Evolutionary conservation across 2,113 vertebrate genomes (phyloP).

Genomic region (Amphiprion percula): DNA sequence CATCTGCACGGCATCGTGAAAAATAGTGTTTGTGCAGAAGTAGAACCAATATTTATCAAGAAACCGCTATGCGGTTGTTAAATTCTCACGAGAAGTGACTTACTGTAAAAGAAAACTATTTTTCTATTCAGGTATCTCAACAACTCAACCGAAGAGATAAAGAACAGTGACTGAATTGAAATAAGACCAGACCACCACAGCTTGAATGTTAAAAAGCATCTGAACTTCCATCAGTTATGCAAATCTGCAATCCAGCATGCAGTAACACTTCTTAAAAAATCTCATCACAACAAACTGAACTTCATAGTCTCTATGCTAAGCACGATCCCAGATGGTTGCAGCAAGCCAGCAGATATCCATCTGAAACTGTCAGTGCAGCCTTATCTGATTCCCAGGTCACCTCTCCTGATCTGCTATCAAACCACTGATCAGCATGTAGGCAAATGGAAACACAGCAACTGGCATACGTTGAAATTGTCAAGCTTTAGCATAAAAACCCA

Average conservation of each 20-base stretch:
- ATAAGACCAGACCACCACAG: neutral
- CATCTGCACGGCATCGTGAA: constrained; percentile 71
- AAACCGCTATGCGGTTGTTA: constrained; percentile 25
- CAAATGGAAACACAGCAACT: constrained; percentile 35
- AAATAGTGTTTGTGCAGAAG: constrained; percentile 47
- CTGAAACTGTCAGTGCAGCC: constrained; percentile 56
- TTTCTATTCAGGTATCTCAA: neutral
- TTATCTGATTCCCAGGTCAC: constrained; percentile 64
- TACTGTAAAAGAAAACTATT: constrained; percentile 1
- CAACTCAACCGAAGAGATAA: neutral
- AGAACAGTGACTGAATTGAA: constrained; percentile 9
- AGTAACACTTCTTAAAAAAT: constrained; percentile 1
- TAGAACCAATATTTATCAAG: constrained; percentile 56
- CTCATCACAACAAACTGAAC: constrained; percentile 1
- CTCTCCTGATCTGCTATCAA: constrained; percentile 57
- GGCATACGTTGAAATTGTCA: constrained; percentile 5
- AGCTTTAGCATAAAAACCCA: constrained; percentile 13
- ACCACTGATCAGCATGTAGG: constrained; percentile 43
- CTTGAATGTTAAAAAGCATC: neutral
- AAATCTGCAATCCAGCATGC: constrained; percentile 29
- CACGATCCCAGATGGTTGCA: constrained; percentile 57
- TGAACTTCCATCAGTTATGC: constrained; percentile 30
- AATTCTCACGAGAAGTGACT: constrained; percentile 37
- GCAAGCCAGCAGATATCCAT: constrained; percentile 60
- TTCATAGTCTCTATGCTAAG: constrained; percentile 50